A percentile compares a stretch with the other conserved stretches of the same genome.
Conservation (phyloP, 2,113 vertebrate genomes). For the Xiphorhynchus elegans region DNA sequence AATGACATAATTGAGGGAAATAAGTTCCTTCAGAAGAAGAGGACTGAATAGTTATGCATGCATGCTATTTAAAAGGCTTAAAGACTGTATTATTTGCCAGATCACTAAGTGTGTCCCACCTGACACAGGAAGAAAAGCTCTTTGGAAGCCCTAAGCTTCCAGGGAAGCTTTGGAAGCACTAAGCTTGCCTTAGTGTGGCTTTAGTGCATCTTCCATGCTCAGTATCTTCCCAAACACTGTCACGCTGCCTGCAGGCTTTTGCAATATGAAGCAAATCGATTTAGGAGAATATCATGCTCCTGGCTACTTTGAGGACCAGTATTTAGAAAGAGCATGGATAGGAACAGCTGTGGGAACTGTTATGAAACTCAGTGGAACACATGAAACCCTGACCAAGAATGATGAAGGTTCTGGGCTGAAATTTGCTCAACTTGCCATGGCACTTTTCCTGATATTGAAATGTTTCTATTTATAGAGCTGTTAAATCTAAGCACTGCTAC, state of each 20-base stretch:
- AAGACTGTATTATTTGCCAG: neutral
- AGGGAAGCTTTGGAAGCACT: neutral
- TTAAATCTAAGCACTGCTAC: neutral
- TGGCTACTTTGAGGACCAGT: neutral
- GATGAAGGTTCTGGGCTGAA: neutral
- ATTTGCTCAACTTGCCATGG: neutral
- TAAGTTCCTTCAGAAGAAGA: neutral
- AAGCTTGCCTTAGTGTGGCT: neutral
- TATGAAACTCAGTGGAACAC: neutral
- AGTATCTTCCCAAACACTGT: neutral
- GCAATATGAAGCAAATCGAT: neutral
- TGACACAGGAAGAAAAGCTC: neutral
- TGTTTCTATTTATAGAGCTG: neutral
- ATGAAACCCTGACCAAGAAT: neutral
- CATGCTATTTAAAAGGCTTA: neutral
- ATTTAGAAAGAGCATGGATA: neutral
- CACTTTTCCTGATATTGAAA: neutral
- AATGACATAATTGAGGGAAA: neutral
- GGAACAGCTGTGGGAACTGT: neutral
- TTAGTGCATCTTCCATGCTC: neutral
- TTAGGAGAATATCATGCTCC: fast-evolving
- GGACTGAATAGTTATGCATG: neutral
- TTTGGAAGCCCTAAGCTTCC: neutral
- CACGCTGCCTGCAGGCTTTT: neutral
- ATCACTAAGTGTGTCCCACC: neutral